A percentile compares a stretch with the other conserved stretches of the same genome.
Evolutionary conservation across 2,797 vertebrate species (phyloP).

Genomic region (Sciurus vulgaris): DNA sequence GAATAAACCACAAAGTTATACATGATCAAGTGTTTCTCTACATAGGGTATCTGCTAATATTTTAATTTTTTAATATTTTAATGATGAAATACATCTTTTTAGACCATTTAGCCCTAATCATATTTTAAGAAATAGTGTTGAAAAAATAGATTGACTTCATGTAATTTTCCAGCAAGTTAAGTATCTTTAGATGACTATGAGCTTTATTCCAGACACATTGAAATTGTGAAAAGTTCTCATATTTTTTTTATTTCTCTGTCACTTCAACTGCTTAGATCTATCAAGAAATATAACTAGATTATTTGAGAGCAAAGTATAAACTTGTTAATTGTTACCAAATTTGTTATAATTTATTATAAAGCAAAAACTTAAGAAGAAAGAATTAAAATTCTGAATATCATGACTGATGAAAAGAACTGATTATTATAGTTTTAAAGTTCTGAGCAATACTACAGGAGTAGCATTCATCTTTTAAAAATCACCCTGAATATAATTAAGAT

Average conservation of each 20-base stretch:
- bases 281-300: slow-evolving; percentile 56
- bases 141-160: slow-evolving; percentile 18
- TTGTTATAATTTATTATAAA: slow-evolving; percentile 62
- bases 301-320: slow-evolving; percentile 51
- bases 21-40: slow-evolving; percentile 57
- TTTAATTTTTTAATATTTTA: slow-evolving; percentile 72
- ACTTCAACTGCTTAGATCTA: slow-evolving; percentile 28
- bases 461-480: slow-evolving; percentile 60
- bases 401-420: slow-evolving; percentile 49
- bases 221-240: slow-evolving; percentile 54
- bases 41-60: slow-evolving; percentile 35
- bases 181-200: slow-evolving; percentile 28
- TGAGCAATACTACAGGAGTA: slow-evolving; percentile 57
- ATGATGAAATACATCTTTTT: slow-evolving; percentile 67
- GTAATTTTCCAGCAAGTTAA: background rate
- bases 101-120: slow-evolving; percentile 13
- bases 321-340: slow-evolving; percentile 60
- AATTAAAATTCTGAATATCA: slow-evolving; percentile 53
- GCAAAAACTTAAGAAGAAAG: slow-evolving; percentile 56
- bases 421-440: slow-evolving; percentile 52
- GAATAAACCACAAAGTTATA: slow-evolving; percentile 61
- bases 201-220: slow-evolving; percentile 32
- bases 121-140: slow-evolving; percentile 45
- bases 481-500: slow-evolving; percentile 30
- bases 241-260: slow-evolving; percentile 58